Base-by-base conservation (phyloP, 2,797 vertebrate species). In the Manis pentadactyla region DNA sequence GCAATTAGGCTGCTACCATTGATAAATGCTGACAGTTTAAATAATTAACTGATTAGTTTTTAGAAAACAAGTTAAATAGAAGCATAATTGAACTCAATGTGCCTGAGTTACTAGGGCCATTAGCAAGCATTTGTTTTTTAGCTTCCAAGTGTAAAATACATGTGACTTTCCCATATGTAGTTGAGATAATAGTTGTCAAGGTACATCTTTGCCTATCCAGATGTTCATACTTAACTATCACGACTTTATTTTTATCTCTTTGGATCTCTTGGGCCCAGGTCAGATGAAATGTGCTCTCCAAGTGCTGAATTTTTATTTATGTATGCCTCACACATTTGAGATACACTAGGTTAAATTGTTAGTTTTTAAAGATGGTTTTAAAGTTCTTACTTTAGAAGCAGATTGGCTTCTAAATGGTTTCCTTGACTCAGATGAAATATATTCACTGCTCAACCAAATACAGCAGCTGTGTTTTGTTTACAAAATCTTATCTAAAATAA, bases 401-500 rank as follows among this genome's bases (percentile, higher is more conserved):
- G 53, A 74, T 66, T 83, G 49, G 51, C 14, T 83, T 46, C 46
- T 46, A 46, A 75, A 84, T 68, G 23, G 11, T 87, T 90, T 94
- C 25, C 55, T 37, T 92, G 29, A 91, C n/a, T 97, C 29, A 68
- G 61, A 90, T 93, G n/a, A 96, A 97, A 93, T 94, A 15, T 84
- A 66, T 91, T 96, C 87, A 82, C 59, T 93, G 68, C 69, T 97
- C 94, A 93, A 75, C 74, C 82, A 46, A 95, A 95, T 61, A 29
- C 27, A 87, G 46, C 85, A 96, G 83, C 86, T 97, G 93, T 81
- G 59, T 79, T 87, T 94, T 94, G 77, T 82, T 97, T 94, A 94
- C 12, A 87, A 95, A 93, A 95, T 87, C 61, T 90, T 97, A 63
- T 77, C 51, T 85, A 85, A 97, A 97, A 88, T 85, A 93, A 87